A percentile compares a stretch with the other conserved stretches of the same genome.
Evolutionary conservation across 2,113 vertebrate genomes (phyloP).

Genomic region (Sebastes schlegelii): DNA sequence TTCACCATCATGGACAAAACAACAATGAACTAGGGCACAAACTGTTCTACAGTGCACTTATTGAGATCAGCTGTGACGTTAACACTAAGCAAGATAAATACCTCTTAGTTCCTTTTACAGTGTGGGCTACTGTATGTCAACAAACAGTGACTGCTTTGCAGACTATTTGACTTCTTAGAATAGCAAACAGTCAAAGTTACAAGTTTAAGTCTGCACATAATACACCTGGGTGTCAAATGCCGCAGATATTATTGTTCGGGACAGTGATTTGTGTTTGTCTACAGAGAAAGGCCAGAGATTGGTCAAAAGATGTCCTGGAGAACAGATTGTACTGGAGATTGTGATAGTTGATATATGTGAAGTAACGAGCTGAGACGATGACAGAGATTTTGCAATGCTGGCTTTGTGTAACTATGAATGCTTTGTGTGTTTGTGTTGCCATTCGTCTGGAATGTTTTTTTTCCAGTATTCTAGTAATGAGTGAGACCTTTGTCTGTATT

Average conservation of each 20-base stretch:
- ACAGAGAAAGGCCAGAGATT: constrained; percentile 33
- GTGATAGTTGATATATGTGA: constrained; percentile 42
- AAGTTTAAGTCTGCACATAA: constrained; percentile 33
- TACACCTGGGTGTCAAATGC: constrained; percentile 20
- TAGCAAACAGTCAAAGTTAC: constrained; percentile 44
- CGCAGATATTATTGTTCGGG: constrained; percentile 39
- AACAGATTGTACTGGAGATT: constrained; percentile 30
- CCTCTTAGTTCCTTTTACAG: neutral
- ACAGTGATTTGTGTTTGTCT: constrained; percentile 25
- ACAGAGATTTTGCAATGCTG: constrained; percentile 20
- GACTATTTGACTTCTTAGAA: constrained; percentile 31
- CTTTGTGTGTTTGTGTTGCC: neutral
- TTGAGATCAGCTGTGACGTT: neutral
- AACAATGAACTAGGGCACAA: neutral
- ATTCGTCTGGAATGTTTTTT: neutral
- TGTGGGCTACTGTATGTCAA: neutral
- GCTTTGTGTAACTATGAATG: constrained; percentile 38
- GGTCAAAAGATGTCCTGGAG: constrained; percentile 7
- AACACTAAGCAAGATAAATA: constrained; percentile 35
- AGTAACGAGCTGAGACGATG: neutral
- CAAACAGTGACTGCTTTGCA: neutral
- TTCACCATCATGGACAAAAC: neutral
- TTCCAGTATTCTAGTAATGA: neutral
- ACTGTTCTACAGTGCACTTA: neutral
- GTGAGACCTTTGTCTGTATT: neutral